Conservation (phyloP, 2,888 invertebrate species). For the Palloptera scutellata region DNA sequence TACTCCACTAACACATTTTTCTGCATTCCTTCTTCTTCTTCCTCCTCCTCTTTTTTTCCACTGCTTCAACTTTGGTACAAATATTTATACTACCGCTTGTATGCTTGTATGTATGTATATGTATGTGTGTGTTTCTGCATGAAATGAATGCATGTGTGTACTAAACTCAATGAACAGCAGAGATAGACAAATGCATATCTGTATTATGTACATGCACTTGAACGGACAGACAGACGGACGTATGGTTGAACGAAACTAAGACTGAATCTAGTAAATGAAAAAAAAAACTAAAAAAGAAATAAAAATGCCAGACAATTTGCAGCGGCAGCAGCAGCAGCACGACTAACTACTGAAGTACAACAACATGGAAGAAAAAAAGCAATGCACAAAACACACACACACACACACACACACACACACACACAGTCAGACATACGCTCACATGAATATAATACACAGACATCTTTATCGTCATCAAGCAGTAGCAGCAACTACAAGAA, state of each 20-base stretch:
- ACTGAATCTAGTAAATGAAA: too few species aligned
- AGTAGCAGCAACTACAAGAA: slow-evolving; percentile 23
- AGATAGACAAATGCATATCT: background rate
- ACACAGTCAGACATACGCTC: slow-evolving; percentile 23
- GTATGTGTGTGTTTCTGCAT: background rate
- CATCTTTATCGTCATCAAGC: slow-evolving; percentile 10
- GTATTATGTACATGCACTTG: slow-evolving; percentile 10
- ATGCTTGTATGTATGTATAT: slow-evolving; percentile 4
- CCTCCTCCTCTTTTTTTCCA: slow-evolving; percentile 19
- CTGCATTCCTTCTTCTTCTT: slow-evolving; percentile 58
- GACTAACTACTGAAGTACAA: background rate
- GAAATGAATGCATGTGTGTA: slow-evolving; percentile 1
- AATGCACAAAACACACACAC: background rate
- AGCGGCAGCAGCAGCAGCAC: background rate
- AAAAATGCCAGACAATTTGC: too few species aligned
- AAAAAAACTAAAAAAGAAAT: too few species aligned
- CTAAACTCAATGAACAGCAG: background rate
- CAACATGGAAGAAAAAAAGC: background rate
- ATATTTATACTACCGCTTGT: slow-evolving; percentile 1
- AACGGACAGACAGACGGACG: too few species aligned
- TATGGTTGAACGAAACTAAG: too few species aligned
- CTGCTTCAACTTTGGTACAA: background rate
- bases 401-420: slow-evolving; percentile 7
- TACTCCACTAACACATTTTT: slow-evolving; percentile 65
- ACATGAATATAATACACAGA: slow-evolving; percentile 20